Evolutionary conservation across 2,797 vertebrate genomes (phyloP), one percentile per base, ranked within the genome.

Genomic region (Serranus cabrilla): DNA sequence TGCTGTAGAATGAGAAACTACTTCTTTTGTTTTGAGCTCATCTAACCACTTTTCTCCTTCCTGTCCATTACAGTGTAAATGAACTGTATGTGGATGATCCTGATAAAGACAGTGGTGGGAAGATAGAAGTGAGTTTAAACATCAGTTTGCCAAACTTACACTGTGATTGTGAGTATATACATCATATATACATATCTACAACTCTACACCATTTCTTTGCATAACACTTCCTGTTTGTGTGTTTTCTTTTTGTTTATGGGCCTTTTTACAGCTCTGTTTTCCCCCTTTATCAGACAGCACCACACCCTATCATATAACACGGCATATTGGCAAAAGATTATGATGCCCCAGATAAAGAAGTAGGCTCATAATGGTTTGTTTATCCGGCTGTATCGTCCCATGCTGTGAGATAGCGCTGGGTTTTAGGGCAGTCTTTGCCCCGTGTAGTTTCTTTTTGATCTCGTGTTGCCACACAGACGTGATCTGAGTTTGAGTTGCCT

Each of bases 11-110:
- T 40, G 8, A 21, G n/a, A n/a, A 65, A 49, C 43, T 11, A 1
- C 10, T 39, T 1, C 16, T 34, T 59, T 62, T 37, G 13, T 4
- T 52, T 61, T 49, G 5, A 47, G 9, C n/a, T 47, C 10, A 1
- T 59, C 18, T 85, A 72, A 89, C 64, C 17, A 1, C 10, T 27
- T 59, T 39, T 18, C 51, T 78, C n/a, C 55, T 55, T 13, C 57
- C 54, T 43, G 21, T 57, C 56, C 86, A 1, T 93, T 60, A 0
- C 94, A 99, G 98, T 72, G 98, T 99, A 89, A 99, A 99, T 64
- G 98, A 99, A 91, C 96, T 99, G 8, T 99, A 99, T 11, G 98
- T 99, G 78, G 98, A 99, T 89, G 98, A 99, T 92, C 98, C 98
- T 2, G 98, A 99, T 95, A 99, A 99, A 94, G 95, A 98, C 94